A percentile compares a stretch with the other conserved stretches of the same genome.
phyloP scores from a whole-genome alignment of 2,113 vertebrate genomes.

The Mesocricetus auratus region DNA sequence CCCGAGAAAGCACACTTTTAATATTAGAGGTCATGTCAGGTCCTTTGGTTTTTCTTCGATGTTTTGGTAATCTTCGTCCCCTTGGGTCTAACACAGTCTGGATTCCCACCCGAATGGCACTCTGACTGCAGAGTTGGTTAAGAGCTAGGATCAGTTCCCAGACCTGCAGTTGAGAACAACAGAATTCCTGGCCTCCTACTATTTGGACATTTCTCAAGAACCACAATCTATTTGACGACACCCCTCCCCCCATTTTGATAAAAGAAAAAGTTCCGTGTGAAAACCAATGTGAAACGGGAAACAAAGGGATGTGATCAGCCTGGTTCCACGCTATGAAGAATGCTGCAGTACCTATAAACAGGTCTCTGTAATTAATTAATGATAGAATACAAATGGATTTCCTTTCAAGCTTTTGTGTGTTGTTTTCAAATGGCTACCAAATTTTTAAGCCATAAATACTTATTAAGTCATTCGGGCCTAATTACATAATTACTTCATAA shows the following conservation, averaged over 20 bases:
- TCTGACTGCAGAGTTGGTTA: not conserved
- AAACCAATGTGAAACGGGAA: not conserved
- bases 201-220: not conserved
- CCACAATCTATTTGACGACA: not conserved
- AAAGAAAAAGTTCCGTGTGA: not conserved
- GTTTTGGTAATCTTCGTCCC: not conserved
- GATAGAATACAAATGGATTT: slow-evolving; percentile 65
- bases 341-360: not conserved
- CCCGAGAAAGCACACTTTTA: not conserved
- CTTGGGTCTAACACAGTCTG: not conserved
- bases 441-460: slow-evolving; percentile 70
- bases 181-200: not conserved
- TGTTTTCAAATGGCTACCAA: slow-evolving; percentile 69
- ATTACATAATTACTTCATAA: slow-evolving; percentile 75
- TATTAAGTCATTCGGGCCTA: slow-evolving; percentile 75
- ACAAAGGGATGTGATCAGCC: not conserved
- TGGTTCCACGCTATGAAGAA: not conserved
- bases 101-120: too few relatives aligned
- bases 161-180: not conserved
- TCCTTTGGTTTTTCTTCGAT: not conserved
- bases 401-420: slow-evolving; percentile 58
- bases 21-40: not conserved
- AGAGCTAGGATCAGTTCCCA: not conserved
- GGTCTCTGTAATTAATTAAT: slow-evolving; percentile 60
- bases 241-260: not conserved